Evolutionary conservation across 2,113 vertebrate species (phyloP), one percentile per base, ranked within the genome.

Genomic region (Anolis sagrei): DNA sequence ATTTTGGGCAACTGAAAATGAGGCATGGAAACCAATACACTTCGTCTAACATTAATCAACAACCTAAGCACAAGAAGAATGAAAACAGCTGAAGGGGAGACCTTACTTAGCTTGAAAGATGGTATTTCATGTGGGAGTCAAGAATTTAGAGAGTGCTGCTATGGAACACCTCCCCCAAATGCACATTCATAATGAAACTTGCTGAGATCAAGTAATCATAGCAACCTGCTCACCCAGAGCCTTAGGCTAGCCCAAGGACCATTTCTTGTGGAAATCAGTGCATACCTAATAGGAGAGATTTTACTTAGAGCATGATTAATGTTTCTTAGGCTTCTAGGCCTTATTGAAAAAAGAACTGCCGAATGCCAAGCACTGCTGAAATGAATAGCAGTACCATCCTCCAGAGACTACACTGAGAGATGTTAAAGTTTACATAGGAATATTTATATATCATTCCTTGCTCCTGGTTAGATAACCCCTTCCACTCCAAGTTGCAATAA

Each of bases 251-350:
- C 89, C 85, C 83, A 83, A 66, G 81, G 79, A 85, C 34, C 54
- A 77, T 88, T 86, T 86, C 90, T 2, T 29, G 48, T 85, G 85
- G 87, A 94, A 92, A 49, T 51, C 51, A 81, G 73, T 44, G 16
- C n/a, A 51, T 88, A 39, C 49, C 82, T 84, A 93, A 89, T 78
- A 79, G 79, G 76, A 66, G 72, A 82, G 74, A 86, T 86, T 88
- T 87, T 81, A 82, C 91, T 88, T 34, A 64, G 73, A 85, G 29
- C 54, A 64, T 85, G 87, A 92, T 85, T 72, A 87, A 92, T 90
- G 44, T 88, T 16, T 81, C 84, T 69, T 23, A 86, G 61, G 61
- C 23, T 64, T 1, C 0, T 86, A 88, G 72, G 34, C 66, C 2
- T 0, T 79, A 85, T 89, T 68, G 83, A 77, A 86, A 74, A 84